Evolutionary conservation across 1,140 invertebrate genomes (phyloP).

Genomic region (Belonocnema kinseyi): DNA sequence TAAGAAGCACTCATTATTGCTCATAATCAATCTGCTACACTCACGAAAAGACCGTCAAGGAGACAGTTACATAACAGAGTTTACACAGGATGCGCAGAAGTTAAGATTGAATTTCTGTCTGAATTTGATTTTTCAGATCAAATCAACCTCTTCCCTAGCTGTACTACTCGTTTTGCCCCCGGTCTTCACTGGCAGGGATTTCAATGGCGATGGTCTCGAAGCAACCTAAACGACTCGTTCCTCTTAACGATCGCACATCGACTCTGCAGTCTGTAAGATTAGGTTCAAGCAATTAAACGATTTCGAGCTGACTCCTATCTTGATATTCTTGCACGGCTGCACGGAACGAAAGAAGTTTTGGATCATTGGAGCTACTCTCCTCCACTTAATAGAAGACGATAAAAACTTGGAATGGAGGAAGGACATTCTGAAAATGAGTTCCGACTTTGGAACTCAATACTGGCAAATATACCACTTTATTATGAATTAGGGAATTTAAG

Average conservation of each 20-base stretch:
- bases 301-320: slow-evolving; percentile 38
- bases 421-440: slow-evolving; percentile 3
- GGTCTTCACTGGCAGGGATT: slow-evolving; percentile 25
- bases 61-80: too few relatives aligned
- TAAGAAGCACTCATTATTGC: slow-evolving; percentile 67
- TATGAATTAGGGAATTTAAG: too few relatives aligned
- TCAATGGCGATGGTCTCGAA: slow-evolving; percentile 43
- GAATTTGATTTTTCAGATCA: slow-evolving; percentile 16
- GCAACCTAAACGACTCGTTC: slow-evolving; percentile 42
- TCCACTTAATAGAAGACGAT: slow-evolving; percentile 21
- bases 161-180: slow-evolving; percentile 1
- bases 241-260: slow-evolving; percentile 37
- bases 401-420: neutral
- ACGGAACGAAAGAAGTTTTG: slow-evolving; percentile 27
- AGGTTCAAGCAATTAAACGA: slow-evolving; percentile 57
- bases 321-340: slow-evolving; percentile 31
- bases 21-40: slow-evolving; percentile 67
- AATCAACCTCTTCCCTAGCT: neutral
- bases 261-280: slow-evolving; percentile 49
- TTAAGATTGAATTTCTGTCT: slow-evolving; percentile 4
- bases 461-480: neutral
- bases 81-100: neutral
- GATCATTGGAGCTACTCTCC: slow-evolving; percentile 9
- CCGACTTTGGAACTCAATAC: neutral
- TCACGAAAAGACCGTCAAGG: slow-evolving; percentile 43